Evolutionary conservation across 1,140 invertebrate genomes (phyloP), one percentile per base, ranked within the genome.

Genomic region (Danaus melanippus): DNA sequence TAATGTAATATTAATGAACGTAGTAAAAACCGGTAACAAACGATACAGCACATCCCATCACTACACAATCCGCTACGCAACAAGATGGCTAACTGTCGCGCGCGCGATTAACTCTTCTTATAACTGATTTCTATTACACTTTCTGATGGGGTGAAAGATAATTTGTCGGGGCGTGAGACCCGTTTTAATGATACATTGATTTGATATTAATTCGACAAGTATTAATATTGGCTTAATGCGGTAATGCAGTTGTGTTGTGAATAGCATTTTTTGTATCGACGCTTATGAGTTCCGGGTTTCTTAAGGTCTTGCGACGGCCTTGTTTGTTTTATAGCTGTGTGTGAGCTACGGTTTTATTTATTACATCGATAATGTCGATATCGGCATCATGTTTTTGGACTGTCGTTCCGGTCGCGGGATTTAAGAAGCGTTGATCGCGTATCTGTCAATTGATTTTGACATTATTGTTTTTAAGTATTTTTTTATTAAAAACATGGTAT

Each of bases 51-150:
- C 40, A 48, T 56, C 62, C 43, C 62, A 45, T 56, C 62, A 61
- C 40, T 46, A 41, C 53, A 50, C 56, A 65, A 55, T 65, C 71
- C 69, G 70, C 74, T 71, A 74, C 71, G 66, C 61, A 75, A 71
- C 77, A 76, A 80, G 68, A 78, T 76, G 77, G 73, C 69, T 85
- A 83, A 81, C 76, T 80, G 82, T 81, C 65, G 79, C 75, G 74
- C 73, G 78, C 62, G 74, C 81, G 75, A 79, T 81, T 81, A 83
- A 70, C 66, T 69, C 79, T 81, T 77, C 75, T 81, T 81, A 85
- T 80, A 83, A 83, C 74, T 60, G 76, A 79, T 83, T 85, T 83
- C 79, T 85, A 85, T 83, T 85, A 83, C 73, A 79, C 75, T 83
- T 84, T 81, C 74, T 81, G 74, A 78, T 81, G 74, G 76, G 74